Conservation (phyloP, 2,113 vertebrate species). For the Desmodus rotundus region DNA sequence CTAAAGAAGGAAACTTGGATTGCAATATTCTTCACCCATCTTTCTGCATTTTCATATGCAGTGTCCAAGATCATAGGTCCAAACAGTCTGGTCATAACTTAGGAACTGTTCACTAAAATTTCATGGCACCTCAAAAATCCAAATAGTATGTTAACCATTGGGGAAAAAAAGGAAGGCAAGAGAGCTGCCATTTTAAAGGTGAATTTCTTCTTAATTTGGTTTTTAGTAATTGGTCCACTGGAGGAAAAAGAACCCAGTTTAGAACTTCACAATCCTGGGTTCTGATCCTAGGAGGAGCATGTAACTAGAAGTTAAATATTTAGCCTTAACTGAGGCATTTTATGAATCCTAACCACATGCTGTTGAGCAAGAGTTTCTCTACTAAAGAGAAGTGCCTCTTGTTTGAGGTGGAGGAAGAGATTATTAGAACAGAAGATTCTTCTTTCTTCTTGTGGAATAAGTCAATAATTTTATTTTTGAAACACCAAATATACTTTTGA, state of each 20-base stretch:
- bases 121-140: not conserved
- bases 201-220: not conserved
- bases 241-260: not conserved
- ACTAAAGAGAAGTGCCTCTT: not conserved
- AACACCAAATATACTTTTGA: conserved; percentile 27
- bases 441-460: conserved; percentile 34
- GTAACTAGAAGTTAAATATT: not conserved
- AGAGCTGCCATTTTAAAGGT: not conserved
- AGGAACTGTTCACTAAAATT: not conserved
- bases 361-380: not conserved
- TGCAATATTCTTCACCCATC: not conserved
- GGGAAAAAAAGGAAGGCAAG: not conserved
- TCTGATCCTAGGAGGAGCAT: not conserved
- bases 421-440: conserved; percentile 22
- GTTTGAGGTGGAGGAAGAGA: not conserved
- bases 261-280: not conserved
- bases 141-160: not conserved
- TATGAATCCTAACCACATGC: not conserved
- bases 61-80: not conserved
- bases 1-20: not conserved
- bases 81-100: not conserved
- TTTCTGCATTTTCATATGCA: not conserved
- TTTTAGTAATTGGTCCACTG: not conserved
- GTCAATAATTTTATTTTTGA: conserved; percentile 40
- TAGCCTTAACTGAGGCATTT: not conserved